Evolutionary conservation across 2,797 vertebrate genomes (phyloP).

Genomic region (Lates japonicus): DNA sequence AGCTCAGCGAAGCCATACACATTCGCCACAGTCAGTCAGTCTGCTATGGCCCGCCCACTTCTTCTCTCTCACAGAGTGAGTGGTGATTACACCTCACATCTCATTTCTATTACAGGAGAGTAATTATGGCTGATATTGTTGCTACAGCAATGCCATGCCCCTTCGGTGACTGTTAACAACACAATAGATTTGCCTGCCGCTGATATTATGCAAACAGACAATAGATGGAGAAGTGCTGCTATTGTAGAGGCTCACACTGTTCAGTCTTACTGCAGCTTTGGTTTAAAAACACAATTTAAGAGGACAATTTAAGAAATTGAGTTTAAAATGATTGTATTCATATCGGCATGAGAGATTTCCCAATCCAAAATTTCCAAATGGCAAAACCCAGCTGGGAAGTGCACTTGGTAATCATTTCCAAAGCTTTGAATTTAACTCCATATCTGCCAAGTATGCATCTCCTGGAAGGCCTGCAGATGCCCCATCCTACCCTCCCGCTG

Average conservation of each 20-base stretch:
- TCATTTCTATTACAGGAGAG: constrained; percentile 42
- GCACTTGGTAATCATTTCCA: not conserved
- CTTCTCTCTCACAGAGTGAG: constrained; percentile 29
- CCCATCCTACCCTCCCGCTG: not conserved
- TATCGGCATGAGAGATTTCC: constrained; percentile 1
- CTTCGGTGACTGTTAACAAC: constrained; percentile 22
- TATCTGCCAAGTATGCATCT: not conserved
- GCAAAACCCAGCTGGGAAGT: not conserved
- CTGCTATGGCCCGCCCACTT: constrained; percentile 34
- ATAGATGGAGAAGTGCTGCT: not conserved
- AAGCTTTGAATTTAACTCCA: not conserved
- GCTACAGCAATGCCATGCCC: constrained; percentile 34
- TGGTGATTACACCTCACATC: constrained; percentile 52
- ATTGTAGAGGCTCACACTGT: not conserved
- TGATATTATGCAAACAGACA: constrained; percentile 45
- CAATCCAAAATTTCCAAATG: not conserved
- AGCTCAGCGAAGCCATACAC: constrained; percentile 36
- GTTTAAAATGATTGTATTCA: not conserved
- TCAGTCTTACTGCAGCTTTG: not conserved
- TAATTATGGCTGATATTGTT: constrained; percentile 58
- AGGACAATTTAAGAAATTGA: not conserved
- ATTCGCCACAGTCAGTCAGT: constrained; percentile 50
- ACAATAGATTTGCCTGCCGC: constrained; percentile 21
- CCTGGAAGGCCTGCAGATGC: not conserved
- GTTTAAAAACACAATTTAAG: not conserved